phyloP scores from a whole-genome alignment of 1,140 invertebrate genomes.

The Procambarus clarkii region DNA sequence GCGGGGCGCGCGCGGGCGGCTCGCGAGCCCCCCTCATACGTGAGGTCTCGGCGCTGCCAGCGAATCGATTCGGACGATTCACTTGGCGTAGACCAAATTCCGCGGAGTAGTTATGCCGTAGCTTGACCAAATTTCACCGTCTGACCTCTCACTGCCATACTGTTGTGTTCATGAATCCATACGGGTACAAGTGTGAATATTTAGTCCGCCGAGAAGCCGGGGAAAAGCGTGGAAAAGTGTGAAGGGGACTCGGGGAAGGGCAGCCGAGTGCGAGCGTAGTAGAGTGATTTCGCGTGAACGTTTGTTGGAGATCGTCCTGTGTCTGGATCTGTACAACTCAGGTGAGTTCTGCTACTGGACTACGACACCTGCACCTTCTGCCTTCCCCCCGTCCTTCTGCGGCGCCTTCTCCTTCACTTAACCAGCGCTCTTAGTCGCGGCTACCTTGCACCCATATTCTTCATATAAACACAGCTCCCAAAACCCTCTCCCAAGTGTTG shows the following conservation, averaged over 20 bases:
- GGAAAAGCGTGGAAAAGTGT: constrained; percentile 17
- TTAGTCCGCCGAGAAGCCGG: constrained; percentile 16
- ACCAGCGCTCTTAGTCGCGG: too few species aligned
- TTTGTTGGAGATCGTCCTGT: constrained; percentile 57
- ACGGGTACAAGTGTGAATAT: constrained; percentile 66
- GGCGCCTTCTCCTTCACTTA: neutral
- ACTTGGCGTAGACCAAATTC: constrained; percentile 66
- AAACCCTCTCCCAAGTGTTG: neutral
- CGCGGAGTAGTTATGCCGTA: constrained; percentile 63
- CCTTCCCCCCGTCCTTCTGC: neutral
- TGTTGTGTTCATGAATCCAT: constrained; percentile 61
- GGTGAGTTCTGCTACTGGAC: constrained; percentile 52
- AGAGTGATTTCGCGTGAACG: constrained; percentile 57
- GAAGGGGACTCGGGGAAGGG: neutral
- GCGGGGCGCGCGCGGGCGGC: constrained; percentile 3
- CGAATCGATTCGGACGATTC: constrained; percentile 62
- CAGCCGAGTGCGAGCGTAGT: constrained; percentile 39
- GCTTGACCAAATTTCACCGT: constrained; percentile 48
- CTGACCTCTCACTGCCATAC: constrained; percentile 51
- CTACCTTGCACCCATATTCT: neutral
- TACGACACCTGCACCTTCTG: constrained; percentile 35
- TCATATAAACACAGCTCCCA: too few species aligned
- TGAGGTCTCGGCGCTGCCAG: constrained; percentile 59
- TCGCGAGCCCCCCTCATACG: constrained; percentile 53
- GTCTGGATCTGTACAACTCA: constrained; percentile 50